phyloP scores from a whole-genome alignment of 2,113 vertebrate species.

The Macheiramphus alcinus region DNA sequence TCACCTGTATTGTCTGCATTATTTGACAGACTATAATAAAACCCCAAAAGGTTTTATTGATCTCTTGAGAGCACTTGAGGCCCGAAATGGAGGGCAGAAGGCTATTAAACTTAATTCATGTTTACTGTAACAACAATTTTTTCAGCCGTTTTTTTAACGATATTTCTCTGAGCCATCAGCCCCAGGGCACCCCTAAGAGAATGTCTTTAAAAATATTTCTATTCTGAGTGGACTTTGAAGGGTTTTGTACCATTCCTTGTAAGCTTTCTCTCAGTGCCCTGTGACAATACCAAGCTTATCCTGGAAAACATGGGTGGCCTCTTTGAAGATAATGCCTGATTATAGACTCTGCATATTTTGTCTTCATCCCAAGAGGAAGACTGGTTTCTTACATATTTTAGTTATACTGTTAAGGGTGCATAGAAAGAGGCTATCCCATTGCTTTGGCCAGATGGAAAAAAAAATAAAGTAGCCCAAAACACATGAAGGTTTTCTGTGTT shows the following conservation, averaged over 20 bases:
- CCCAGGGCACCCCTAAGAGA: background rate
- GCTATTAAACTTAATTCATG: background rate
- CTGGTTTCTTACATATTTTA: background rate
- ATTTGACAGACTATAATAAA: slow-evolving; percentile 22
- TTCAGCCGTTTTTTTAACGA: background rate
- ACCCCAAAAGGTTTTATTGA: background rate
- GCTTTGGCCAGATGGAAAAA: background rate
- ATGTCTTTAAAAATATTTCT: background rate
- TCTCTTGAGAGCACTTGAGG: slow-evolving; percentile 12
- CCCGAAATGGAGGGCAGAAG: background rate
- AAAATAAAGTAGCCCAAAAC: background rate
- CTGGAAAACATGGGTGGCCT: background rate
- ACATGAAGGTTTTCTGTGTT: background rate
- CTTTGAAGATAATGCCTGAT: background rate
- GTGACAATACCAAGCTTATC: background rate
- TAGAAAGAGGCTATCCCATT: background rate
- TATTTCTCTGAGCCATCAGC: background rate
- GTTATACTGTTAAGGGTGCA: background rate
- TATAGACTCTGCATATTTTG: background rate
- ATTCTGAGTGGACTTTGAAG: background rate
- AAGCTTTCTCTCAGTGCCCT: background rate
- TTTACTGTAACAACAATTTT: slow-evolving; percentile 14
- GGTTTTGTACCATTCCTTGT: background rate
- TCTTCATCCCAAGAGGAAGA: background rate
- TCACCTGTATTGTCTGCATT: slow-evolving; percentile 20